phyloP scores from a whole-genome alignment of 2,888 invertebrate genomes.

The Zaprionus obscuricornis region DNA sequence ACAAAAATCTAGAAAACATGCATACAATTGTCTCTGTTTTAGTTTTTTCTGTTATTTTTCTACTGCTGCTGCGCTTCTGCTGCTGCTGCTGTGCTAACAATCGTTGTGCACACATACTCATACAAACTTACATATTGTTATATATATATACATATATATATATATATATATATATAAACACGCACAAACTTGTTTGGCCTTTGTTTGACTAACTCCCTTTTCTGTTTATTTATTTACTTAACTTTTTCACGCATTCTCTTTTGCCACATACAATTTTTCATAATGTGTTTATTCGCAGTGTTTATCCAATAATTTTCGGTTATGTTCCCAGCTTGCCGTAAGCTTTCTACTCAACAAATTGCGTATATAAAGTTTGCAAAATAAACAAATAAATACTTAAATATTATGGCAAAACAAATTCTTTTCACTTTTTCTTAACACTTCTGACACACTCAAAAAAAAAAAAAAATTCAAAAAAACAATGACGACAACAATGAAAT shows the following conservation, averaged over 20 bases:
- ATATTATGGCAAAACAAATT: no score
- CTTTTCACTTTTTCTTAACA: no score
- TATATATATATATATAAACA: neutral
- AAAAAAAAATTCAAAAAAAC: no score
- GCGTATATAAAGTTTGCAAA: conserved; percentile 1
- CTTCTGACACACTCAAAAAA: no score
- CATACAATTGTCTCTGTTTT: conserved; percentile 42
- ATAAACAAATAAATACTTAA: neutral
- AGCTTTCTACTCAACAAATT: conserved; percentile 18
- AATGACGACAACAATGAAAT: no score
- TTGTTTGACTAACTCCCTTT: conserved; percentile 57
- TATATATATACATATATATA: neutral
- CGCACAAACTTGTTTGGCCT: conserved; percentile 19
- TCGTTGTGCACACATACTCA: conserved; percentile 30
- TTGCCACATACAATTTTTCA: conserved; percentile 13
- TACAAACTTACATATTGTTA: conserved; percentile 1
- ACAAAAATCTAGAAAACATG: conserved; percentile 41
- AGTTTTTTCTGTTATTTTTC: conserved; percentile 28
- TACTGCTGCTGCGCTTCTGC: conserved; percentile 21
- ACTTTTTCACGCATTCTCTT: conserved; percentile 25
- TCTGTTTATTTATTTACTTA: conserved; percentile 70
- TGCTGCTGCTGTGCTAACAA: conserved; percentile 36
- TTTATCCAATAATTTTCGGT: conserved; percentile 53
- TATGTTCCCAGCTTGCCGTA: neutral
- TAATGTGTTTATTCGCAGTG: conserved; percentile 70